Percentiles rank a stretch among this genome's conserved stretches.
Evolutionary conservation across 2,113 vertebrate genomes (phyloP).

Genomic region (Dipodomys ordii): DNA sequence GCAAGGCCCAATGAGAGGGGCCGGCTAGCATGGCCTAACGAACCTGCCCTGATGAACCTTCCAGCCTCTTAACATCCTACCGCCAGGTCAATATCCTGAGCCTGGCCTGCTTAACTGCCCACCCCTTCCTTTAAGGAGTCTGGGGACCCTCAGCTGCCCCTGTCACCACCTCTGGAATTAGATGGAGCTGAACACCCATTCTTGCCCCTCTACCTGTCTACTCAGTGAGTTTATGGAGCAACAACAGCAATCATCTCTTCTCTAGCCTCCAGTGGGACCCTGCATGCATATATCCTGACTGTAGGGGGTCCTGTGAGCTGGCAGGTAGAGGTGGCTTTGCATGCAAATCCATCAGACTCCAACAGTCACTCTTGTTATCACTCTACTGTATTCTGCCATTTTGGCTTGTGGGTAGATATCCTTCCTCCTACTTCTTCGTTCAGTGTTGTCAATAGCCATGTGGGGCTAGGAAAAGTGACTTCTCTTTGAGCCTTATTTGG

Average conservation of each 20-base stretch:
- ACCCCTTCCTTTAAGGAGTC: not conserved
- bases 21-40: slow-evolving; percentile 59
- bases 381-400: not conserved
- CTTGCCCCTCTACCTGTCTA: not conserved
- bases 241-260: not conserved
- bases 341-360: not conserved
- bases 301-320: not conserved
- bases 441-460: not conserved
- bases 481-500: slow-evolving; percentile 47
- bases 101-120: not conserved
- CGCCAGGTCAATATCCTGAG: not conserved
- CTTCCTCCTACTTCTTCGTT: not conserved
- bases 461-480: slow-evolving; percentile 34
- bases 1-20: slow-evolving; percentile 87
- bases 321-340: not conserved
- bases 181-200: not conserved
- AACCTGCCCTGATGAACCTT: slow-evolving; percentile 64
- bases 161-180: not conserved
- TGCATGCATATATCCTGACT: not conserved
- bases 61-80: slow-evolving; percentile 7
- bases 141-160: not conserved
- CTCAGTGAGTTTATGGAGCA: not conserved
- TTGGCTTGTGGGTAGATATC: not conserved
- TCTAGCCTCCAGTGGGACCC: not conserved
- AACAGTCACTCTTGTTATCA: too few relatives aligned